These are phyloP conservation scores for Phoxinus phoxinus DNA, from an alignment of 2,113 vertebrate species.

Conservation along the genomic window DNA sequence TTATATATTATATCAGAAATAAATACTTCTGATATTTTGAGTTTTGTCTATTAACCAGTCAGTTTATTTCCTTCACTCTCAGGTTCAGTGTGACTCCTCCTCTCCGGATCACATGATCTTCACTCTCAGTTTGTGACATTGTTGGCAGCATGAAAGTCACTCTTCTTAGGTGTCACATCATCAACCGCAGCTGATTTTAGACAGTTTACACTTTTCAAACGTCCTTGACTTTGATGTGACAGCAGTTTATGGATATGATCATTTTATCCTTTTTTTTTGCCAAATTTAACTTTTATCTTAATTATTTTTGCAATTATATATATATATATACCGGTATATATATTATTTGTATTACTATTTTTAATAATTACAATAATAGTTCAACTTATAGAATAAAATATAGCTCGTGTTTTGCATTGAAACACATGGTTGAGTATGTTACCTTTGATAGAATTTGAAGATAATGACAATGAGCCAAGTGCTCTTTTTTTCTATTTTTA, in stretches of 20 bases:
- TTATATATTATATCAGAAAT: neutral
- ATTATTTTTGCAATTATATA: neutral
- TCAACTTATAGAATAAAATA: too few relatives aligned
- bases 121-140: conserved; percentile 16
- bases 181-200: neutral
- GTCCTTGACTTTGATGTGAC: conserved; percentile 13
- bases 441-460: neutral
- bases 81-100: conserved; percentile 24
- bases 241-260: neutral
- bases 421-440: neutral
- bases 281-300: neutral
- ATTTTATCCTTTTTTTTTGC: neutral
- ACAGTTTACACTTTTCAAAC: neutral
- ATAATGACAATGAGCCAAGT: neutral
- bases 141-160: conserved; percentile 51
- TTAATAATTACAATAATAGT: too few relatives aligned
- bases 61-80: conserved; percentile 3
- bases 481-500: neutral
- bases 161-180: conserved; percentile 51
- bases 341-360: too few relatives aligned
- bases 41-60: neutral
- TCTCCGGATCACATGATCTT: conserved; percentile 27
- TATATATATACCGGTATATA: too few relatives aligned
- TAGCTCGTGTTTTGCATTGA: too few relatives aligned
- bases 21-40: neutral